Conservation (phyloP, 2,888 invertebrate species). For the Bombyx huttoni region DNA sequence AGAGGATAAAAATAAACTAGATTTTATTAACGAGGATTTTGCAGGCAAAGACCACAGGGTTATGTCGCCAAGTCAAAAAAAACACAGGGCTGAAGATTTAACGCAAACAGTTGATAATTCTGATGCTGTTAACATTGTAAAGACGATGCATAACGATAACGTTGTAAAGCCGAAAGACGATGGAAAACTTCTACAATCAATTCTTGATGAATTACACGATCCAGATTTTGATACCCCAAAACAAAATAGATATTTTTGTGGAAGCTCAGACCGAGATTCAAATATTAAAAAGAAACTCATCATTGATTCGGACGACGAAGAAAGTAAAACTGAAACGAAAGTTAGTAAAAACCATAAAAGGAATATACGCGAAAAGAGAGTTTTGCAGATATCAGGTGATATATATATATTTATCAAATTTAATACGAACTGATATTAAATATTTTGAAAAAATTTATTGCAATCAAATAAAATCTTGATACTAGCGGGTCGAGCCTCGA, state of each 20-base stretch:
- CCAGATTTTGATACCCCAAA: conserved; percentile 37
- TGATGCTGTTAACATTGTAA: conserved; percentile 2
- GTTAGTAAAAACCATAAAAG: conserved; percentile 43
- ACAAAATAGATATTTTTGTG: conserved; percentile 38
- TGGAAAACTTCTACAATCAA: conserved; percentile 30
- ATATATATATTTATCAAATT: neutral
- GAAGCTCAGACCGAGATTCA: conserved; percentile 11
- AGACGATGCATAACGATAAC: conserved; percentile 3
- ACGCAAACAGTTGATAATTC: conserved; percentile 1
- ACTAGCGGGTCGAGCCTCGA: too few species aligned
- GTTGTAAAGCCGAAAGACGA: conserved; percentile 8
- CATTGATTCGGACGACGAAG: conserved; percentile 58
- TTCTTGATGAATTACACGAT: conserved; percentile 48
- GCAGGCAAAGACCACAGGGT: neutral
- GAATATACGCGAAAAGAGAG: conserved; percentile 39
- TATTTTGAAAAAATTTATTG: neutral
- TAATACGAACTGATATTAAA: neutral
- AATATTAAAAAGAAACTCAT: conserved; percentile 43
- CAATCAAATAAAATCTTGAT: too few species aligned
- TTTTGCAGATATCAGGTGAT: conserved; percentile 57
- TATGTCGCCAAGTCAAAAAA: neutral
- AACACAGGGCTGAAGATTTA: neutral
- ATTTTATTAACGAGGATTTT: neutral
- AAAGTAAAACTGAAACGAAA: conserved; percentile 12
- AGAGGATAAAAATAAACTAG: neutral